A percentile compares a stretch with the other conserved stretches of the same genome.
These are phyloP conservation scores for Zootermopsis nevadensis DNA, from an alignment of 2,888 invertebrate genomes.

Conservation along the genomic window DNA sequence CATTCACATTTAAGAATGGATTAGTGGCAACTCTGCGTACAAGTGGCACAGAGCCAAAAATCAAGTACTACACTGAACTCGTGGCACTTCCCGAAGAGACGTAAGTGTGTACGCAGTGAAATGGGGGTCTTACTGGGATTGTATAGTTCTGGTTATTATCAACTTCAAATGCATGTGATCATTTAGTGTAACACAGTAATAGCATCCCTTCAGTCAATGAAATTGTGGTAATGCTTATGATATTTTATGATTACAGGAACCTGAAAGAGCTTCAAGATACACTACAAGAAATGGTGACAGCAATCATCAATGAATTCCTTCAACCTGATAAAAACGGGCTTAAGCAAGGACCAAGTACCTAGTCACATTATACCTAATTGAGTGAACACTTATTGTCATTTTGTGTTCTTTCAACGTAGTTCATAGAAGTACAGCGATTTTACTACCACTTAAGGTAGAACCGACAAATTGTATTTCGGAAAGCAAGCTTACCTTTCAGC, in stretches of 20 bases:
- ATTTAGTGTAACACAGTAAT: too few species aligned
- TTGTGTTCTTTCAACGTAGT: too few species aligned
- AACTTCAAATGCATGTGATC: too few species aligned
- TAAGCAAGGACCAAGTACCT: conserved; percentile 59
- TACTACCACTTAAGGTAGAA: not conserved
- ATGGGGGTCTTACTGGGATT: too few species aligned
- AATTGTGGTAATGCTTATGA: not conserved
- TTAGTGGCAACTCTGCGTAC: conserved; percentile 90
- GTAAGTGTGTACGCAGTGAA: conserved; percentile 62
- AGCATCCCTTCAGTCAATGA: not conserved
- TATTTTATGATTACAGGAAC: conserved; percentile 70
- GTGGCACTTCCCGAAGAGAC: conserved; percentile 74
- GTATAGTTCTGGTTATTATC: not conserved
- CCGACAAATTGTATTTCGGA: not conserved
- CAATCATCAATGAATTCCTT: conserved; percentile 82
- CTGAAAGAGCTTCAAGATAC: conserved; percentile 71
- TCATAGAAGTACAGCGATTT: too few species aligned
- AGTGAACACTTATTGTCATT: not conserved
- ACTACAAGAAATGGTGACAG: conserved; percentile 79
- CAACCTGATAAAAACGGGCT: conserved; percentile 80
- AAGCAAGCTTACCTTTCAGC: not conserved
- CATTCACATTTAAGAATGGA: conserved; percentile 90
- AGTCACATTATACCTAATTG: not conserved
- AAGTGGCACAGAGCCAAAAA: conserved; percentile 98
- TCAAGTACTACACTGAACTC: conserved; percentile 97